Evolutionary conservation across 2,797 vertebrate species (phyloP).

Genomic region (Clarias fuscus): DNA sequence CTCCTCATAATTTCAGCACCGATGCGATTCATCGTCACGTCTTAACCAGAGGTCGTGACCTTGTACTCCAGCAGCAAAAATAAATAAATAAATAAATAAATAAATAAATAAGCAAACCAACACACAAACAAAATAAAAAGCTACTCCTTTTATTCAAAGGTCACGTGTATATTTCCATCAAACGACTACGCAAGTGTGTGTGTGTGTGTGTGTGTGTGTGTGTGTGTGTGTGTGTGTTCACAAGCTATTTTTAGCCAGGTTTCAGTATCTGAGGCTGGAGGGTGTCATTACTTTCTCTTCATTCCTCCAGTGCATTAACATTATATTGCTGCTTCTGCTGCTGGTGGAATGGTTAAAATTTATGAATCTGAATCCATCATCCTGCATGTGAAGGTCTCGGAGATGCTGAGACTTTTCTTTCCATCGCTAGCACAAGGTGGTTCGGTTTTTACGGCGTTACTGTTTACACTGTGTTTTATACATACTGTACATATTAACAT

Average conservation of each 20-base stretch:
- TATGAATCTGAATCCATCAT: slow-evolving; percentile 22
- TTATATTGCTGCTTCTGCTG: slow-evolving; percentile 15
- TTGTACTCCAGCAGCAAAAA: not conserved
- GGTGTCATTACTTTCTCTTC: slow-evolving; percentile 2
- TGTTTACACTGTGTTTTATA: not conserved
- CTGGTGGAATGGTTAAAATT: slow-evolving; percentile 5
- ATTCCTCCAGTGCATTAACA: not conserved
- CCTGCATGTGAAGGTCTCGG: not conserved
- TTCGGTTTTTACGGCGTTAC: not conserved
- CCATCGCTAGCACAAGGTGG: not conserved
- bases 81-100: not conserved
- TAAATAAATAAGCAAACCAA: too few relatives aligned
- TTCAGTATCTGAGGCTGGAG: slow-evolving; percentile 2
- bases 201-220: not conserved
- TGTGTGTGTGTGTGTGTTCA: not conserved
- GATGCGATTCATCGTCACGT: not conserved
- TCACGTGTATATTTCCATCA: not conserved
- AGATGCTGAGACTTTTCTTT: slow-evolving; percentile 1
- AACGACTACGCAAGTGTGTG: not conserved
- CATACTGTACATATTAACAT: too few relatives aligned
- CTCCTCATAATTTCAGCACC: not conserved
- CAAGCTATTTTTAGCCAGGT: not conserved
- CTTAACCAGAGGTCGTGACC: not conserved
- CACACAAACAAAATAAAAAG: too few relatives aligned
- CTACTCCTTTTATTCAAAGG: not conserved